phyloP scores from a whole-genome alignment of 2,888 invertebrate species.

The Tetragonisca angustula region DNA sequence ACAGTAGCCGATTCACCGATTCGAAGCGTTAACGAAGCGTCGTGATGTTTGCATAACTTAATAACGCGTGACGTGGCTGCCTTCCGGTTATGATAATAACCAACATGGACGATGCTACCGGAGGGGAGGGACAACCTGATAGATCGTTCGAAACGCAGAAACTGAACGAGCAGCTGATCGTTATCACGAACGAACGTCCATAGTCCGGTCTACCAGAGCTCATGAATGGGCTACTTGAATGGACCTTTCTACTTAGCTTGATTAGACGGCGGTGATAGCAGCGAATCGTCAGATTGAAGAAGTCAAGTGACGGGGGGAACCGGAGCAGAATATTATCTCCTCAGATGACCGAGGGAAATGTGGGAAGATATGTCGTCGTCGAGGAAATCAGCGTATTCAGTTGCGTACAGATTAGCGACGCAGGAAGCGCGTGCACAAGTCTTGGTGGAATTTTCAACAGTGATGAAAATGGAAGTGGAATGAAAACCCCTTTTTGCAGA shows the following conservation, averaged over 20 bases:
- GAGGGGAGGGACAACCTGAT: background rate
- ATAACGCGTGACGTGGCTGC: constrained; percentile 44
- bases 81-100: constrained; percentile 58
- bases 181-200: constrained; percentile 12
- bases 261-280: constrained; percentile 10
- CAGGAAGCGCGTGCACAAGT: constrained; percentile 15
- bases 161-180: constrained; percentile 5
- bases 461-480: background rate
- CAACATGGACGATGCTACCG: constrained; percentile 1
- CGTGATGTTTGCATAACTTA: constrained; percentile 49
- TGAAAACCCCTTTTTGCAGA: no score
- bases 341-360: constrained; percentile 4
- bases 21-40: constrained; percentile 42
- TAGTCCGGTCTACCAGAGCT: background rate
- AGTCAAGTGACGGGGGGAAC: background rate
- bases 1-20: no score
- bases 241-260: background rate
- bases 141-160: constrained; percentile 20
- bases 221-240: constrained; percentile 15
- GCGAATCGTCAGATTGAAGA: no score
- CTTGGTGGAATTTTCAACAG: constrained; percentile 8
- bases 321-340: background rate
- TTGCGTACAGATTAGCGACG: background rate
- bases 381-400: background rate
- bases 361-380: background rate